A percentile compares a stretch with the other conserved stretches of the same genome.
Conservation (phyloP, 2,797 vertebrate species). For the Garrulus glandarius region DNA sequence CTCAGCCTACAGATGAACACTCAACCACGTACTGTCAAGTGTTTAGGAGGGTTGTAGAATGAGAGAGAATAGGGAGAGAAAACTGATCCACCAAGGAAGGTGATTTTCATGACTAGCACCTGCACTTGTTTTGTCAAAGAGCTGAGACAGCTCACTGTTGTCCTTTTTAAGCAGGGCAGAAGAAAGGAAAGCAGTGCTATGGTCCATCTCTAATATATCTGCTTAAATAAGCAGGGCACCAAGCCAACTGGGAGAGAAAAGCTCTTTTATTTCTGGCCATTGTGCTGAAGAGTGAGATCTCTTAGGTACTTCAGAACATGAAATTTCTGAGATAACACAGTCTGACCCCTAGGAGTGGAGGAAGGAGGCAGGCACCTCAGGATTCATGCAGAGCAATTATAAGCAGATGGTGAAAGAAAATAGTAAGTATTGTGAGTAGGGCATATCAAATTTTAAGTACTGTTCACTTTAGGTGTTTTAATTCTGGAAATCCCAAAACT, state of each 20-base stretch:
- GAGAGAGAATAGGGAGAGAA: background rate
- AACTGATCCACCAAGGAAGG: background rate
- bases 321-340: background rate
- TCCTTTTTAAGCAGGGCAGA: background rate
- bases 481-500: background rate
- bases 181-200: background rate
- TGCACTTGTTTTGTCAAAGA: background rate
- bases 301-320: background rate
- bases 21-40: background rate
- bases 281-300: background rate
- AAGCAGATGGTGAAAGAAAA: background rate
- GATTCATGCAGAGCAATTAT: background rate
- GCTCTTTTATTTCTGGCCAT: rapidly evolving
- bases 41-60: background rate
- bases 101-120: background rate
- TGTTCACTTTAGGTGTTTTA: background rate
- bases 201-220: background rate
- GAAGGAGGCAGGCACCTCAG: background rate
- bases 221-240: background rate
- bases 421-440: background rate
- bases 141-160: background rate
- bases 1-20: background rate
- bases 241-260: background rate
- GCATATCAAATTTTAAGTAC: background rate
- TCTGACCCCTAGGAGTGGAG: background rate